These are phyloP conservation scores for Catharus fuscescens DNA, from an alignment of 2,113 vertebrate genomes.

Conservation along the genomic window DNA sequence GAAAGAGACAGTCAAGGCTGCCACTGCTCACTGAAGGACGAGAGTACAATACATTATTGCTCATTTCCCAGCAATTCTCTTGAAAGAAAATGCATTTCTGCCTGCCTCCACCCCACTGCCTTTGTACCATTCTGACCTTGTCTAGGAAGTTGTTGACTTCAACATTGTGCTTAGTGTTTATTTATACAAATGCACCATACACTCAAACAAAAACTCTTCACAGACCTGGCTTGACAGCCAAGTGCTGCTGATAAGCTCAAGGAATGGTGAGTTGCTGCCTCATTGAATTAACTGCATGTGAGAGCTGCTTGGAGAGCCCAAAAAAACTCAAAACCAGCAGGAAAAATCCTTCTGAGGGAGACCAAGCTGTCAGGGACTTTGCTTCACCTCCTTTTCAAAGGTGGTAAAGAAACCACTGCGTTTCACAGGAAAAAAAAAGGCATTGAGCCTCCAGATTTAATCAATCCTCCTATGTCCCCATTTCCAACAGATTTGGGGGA, in stretches of 20 bases:
- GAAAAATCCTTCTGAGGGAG: not conserved
- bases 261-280: not conserved
- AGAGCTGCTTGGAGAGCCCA: not conserved
- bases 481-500: not conserved
- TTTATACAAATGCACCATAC: conserved; percentile 63
- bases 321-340: not conserved
- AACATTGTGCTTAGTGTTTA: conserved; percentile 66
- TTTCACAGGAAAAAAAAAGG: not conserved
- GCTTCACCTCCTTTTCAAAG: not conserved
- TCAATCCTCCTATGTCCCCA: fast-evolving
- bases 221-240: conserved; percentile 4
- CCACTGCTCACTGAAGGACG: conserved; percentile 65
- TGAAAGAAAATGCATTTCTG: conserved; percentile 72
- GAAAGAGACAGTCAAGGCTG: conserved; percentile 52
- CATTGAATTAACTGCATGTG: not conserved
- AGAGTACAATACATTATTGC: conserved; percentile 61
- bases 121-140: conserved; percentile 66
- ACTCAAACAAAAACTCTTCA: conserved; percentile 59
- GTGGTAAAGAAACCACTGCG: not conserved
- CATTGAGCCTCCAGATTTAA: not conserved
- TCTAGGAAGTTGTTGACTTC: conserved; percentile 65
- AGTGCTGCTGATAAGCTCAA: conserved; percentile 54
- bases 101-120: conserved; percentile 38
- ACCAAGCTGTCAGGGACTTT: not conserved
- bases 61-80: conserved; percentile 69